Evolutionary conservation across 2,113 vertebrate species (phyloP).

Genomic region (Australoheros scitulus): DNA sequence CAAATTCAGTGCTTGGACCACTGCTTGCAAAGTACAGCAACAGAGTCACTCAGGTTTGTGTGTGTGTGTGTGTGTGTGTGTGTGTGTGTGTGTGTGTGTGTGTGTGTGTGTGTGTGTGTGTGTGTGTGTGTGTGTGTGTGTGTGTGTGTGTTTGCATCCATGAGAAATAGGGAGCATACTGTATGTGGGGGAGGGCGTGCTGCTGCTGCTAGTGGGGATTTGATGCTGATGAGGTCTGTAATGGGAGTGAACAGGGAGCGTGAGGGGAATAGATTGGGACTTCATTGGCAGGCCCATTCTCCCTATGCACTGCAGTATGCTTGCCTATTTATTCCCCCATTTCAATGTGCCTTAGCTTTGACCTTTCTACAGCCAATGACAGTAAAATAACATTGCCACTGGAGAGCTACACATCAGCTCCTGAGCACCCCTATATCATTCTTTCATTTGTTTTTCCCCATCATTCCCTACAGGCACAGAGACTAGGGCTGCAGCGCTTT

Average conservation of each 20-base stretch:
- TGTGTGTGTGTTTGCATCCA: constrained; percentile 28
- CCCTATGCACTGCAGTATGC: constrained; percentile 57
- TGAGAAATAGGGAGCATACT: constrained; percentile 32
- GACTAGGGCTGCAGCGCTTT: neutral
- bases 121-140: constrained; percentile 10
- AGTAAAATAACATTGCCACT: constrained; percentile 57
- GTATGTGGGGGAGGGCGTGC: constrained; percentile 57
- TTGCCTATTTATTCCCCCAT: constrained; percentile 68
- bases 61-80: too few species aligned
- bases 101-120: too few species aligned
- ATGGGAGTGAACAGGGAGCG: constrained; percentile 73
- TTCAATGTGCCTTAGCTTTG: constrained; percentile 68
- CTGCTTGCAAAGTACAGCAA: too few species aligned
- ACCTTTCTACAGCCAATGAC: constrained; percentile 77
- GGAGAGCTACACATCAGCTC: constrained; percentile 52
- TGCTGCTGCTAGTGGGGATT: constrained; percentile 67
- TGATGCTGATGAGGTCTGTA: constrained; percentile 78
- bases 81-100: constrained; percentile 5
- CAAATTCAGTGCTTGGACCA: too few species aligned
- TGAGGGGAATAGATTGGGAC: constrained; percentile 76
- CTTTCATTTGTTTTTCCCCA: constrained; percentile 52
- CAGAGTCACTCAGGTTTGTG: too few species aligned
- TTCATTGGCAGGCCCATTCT: constrained; percentile 67
- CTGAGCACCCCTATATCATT: constrained; percentile 58
- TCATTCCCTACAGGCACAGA: constrained; percentile 35